A percentile compares a stretch with the other conserved stretches of the same genome.
Evolutionary conservation across 2,113 vertebrate genomes (phyloP).

Genomic region (Rhinopomastus cyanomelas): DNA sequence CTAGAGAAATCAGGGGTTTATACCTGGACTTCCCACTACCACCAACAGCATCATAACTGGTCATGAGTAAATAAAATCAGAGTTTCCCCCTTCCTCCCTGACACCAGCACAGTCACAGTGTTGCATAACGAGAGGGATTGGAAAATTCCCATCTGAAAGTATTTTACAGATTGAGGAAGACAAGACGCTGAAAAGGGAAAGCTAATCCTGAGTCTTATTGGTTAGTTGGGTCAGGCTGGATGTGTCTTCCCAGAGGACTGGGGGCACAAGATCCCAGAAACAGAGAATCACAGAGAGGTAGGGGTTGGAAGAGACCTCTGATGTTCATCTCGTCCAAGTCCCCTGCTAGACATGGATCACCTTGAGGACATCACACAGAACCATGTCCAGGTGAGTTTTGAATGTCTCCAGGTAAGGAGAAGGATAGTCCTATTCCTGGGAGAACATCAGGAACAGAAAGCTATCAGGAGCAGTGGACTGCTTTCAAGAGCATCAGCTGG

Average conservation of each 20-base stretch:
- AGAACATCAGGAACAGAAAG: not conserved
- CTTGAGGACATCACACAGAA: too few relatives aligned
- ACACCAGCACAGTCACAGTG: not conserved
- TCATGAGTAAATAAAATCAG: not conserved
- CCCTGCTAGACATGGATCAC: too few relatives aligned
- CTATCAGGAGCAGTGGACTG: not conserved
- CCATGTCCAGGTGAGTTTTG: too few relatives aligned
- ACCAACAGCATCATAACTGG: not conserved
- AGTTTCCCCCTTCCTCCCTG: not conserved
- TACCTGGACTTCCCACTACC: not conserved
- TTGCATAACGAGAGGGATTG: not conserved
- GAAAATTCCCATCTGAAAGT: not conserved
- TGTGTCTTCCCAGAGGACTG: not conserved
- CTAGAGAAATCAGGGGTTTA: not conserved
- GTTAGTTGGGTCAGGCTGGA: not conserved
- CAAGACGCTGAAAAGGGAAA: not conserved
- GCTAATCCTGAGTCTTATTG: not conserved
- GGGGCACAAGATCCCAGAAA: not conserved
- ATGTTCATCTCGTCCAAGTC: too few relatives aligned
- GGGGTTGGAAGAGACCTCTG: too few relatives aligned
- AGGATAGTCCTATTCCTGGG: not conserved
- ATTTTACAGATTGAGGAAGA: not conserved
- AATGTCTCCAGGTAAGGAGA: too few relatives aligned
- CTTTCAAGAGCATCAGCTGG: not conserved
- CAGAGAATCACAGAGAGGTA: too few relatives aligned